These are phyloP conservation scores for Brachionus koreanus DNA, from an alignment of 1,140 invertebrate genomes.

Conservation along the genomic window DNA sequence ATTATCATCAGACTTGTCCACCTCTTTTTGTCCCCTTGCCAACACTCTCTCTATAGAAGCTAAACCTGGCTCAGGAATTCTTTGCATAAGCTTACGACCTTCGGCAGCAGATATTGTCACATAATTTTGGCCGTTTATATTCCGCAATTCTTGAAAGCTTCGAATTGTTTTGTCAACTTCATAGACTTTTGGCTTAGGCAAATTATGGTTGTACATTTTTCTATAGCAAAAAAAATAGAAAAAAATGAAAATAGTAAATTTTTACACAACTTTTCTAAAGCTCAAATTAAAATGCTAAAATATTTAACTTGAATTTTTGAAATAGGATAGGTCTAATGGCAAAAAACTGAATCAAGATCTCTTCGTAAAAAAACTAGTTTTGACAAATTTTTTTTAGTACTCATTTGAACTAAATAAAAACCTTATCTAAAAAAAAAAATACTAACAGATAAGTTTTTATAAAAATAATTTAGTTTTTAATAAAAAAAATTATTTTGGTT, in stretches of 20 bases:
- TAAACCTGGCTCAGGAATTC: constrained; percentile 10
- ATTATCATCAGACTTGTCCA: not conserved
- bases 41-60: constrained; percentile 8
- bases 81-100: constrained; percentile 23
- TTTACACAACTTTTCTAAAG: not conserved
- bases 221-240: not conserved
- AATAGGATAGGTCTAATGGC: not conserved
- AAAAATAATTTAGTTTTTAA: too few relatives aligned
- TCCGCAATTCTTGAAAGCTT: constrained; percentile 33
- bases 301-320: not conserved
- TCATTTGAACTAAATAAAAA: not conserved
- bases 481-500: too few relatives aligned
- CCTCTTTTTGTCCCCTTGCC: constrained; percentile 8
- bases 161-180: constrained; percentile 31
- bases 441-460: not conserved
- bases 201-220: constrained; percentile 31
- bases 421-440: not conserved
- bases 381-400: not conserved
- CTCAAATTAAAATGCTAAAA: not conserved
- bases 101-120: constrained; percentile 15
- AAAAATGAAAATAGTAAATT: not conserved
- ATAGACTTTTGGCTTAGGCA: constrained; percentile 18
- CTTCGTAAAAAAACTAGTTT: not conserved
- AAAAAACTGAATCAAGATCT: not conserved
- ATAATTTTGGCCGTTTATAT: constrained; percentile 34